Evolutionary conservation across 2,888 invertebrate genomes (phyloP), one percentile per base, ranked within the genome.

Genomic region (Chrysodeixis includens): DNA sequence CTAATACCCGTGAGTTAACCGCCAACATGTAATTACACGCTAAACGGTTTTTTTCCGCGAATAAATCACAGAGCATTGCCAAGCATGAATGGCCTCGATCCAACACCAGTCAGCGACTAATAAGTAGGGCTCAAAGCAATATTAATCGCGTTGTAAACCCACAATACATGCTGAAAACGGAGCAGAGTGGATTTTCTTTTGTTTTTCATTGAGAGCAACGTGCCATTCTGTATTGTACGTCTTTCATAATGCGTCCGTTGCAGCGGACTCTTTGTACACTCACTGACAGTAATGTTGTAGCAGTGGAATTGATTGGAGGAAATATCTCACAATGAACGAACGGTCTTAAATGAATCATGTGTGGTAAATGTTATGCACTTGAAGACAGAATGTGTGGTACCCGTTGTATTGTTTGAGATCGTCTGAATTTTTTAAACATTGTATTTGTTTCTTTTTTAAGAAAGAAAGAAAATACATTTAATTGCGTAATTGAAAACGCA

Each of bases 241-340:
- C 75, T 77, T 74, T 76, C 74, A 80, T 80, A 77, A 76, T 76
- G 71, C 76, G 75, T 79, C 78, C 78, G 74, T 63, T 77, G 80
- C 80, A 70, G 65, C 72, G 71, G 72, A 70, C 69, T 62, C 32
- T 74, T 78, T 62, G 57, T 81, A 70, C 74, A 81, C 72, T 76
- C 53, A 61, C 32, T 66, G 68, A 58, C 79, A 71, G 68, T 61
- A 66, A 62, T 69, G 58, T 69, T 64, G 55, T 35, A 32, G 49
- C 62, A 56, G 26, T 52, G 61, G 35, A 62, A 57, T 44, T 49
- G 5, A 8, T 53, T 18, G 9, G 2, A 55, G 51, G 26, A 26
- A 53, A 66, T 35, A 49, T 44, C 22, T 4, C 16, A 51, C 66
- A 46, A 40, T n/a, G 22, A n/a, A 40, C 52, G 18, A 46, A 26